Evolutionary conservation across 2,113 vertebrate genomes (phyloP).

Genomic region (Pagrus major): DNA sequence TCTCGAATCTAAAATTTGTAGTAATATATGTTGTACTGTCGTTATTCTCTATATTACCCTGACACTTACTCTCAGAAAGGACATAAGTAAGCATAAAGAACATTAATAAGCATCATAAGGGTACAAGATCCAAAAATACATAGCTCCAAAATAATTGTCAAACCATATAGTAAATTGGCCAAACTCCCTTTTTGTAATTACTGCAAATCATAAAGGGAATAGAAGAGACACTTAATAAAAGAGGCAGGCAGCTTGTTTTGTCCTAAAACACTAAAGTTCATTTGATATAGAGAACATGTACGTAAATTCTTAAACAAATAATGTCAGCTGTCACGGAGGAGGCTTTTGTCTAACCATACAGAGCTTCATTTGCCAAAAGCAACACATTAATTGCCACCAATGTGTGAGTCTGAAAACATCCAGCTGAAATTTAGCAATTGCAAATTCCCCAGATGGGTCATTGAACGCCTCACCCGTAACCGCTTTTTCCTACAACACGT

Average conservation of each 20-base stretch:
- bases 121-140: no score
- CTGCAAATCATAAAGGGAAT: neutral
- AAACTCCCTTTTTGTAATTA: neutral
- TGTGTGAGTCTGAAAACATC: no score
- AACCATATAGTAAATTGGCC: neutral
- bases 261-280: neutral
- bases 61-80: no score
- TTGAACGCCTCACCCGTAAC: neutral
- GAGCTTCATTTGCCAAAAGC: neutral
- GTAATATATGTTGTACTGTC: no score
- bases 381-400: no score
- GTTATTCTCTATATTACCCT: neutral
- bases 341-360: neutral
- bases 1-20: neutral
- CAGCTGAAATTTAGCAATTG: no score
- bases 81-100: neutral
- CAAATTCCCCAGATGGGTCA: neutral
- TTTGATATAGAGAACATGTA: neutral
- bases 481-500: neutral
- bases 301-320: neutral
- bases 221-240: neutral
- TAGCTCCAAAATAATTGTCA: neutral
- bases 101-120: neutral
- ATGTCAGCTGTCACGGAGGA: neutral
- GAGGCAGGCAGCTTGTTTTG: neutral